Percentiles rank a stretch among this genome's conserved stretches.
Evolutionary conservation across 2,888 invertebrate genomes (phyloP).

Genomic region (Ornithoptera priamus): DNA sequence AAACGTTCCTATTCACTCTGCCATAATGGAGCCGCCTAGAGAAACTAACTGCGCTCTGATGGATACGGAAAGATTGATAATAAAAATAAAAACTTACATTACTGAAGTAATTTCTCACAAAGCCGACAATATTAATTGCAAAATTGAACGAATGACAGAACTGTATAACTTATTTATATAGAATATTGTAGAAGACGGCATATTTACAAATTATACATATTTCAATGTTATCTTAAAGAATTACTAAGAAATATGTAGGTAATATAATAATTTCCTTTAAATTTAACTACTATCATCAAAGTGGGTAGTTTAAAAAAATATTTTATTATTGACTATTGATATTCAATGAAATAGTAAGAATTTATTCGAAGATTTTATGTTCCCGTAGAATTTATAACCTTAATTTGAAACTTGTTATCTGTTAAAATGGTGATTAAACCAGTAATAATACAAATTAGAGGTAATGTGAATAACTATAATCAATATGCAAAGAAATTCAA

Average conservation of each 20-base stretch:
- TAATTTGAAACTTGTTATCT: neutral
- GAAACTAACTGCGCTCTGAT: slow-evolving; percentile 31
- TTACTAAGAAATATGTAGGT: neutral
- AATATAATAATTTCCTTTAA: neutral
- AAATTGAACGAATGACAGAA: neutral
- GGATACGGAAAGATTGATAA: slow-evolving; percentile 14
- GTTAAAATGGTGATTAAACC: neutral
- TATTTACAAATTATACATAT: neutral
- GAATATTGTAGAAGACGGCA: neutral
- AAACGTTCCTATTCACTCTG: slow-evolving; percentile 48
- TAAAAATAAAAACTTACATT: slow-evolving; percentile 9
- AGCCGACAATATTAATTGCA: neutral
- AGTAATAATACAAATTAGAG: neutral
- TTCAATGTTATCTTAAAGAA: neutral
- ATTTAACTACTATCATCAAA: neutral
- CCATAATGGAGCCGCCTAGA: slow-evolving; percentile 38
- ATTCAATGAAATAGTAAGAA: neutral
- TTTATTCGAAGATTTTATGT: neutral
- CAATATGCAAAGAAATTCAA: slow-evolving; percentile 15
- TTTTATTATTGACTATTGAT: neutral
- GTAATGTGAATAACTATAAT: neutral
- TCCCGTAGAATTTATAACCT: neutral
- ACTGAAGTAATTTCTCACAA: slow-evolving; percentile 6
- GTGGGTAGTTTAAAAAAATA: neutral
- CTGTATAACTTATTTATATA: neutral